Evolutionary conservation across 2,113 vertebrate species (phyloP), one percentile per base, ranked within the genome.

Genomic region (Pseudolaguvia tuberculata): DNA sequence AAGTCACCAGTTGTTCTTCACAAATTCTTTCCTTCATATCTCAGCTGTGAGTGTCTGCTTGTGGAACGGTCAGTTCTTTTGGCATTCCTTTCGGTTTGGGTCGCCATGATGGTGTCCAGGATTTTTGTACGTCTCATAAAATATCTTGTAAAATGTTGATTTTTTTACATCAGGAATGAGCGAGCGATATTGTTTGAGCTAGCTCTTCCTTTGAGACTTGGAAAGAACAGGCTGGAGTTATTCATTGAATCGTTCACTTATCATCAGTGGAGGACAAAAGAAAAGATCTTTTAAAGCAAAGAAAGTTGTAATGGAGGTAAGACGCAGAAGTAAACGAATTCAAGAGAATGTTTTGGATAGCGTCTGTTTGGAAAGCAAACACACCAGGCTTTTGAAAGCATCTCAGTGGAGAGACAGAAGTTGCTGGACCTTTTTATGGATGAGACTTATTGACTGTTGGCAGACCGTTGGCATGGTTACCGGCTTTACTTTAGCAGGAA

Each of bases 1-100:
- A 84, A 87, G 88, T 92, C 88, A 90, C 77, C 77, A 73, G 77
- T 82, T 80, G 76, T 57, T 68, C 58, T 50, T 23, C 56, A 80
- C 83, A 78, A 77, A 76, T 78, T 63, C 63, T 63, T 79, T 63
- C 23, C 72, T 56, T 78, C 78, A 67, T 72, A 70, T 79, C 42
- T 80, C 73, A 65, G 73, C 70, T 78, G 45, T 57, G 53, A n/a
- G 35, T 73, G 48, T 71, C 76, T 70, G 70, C 58, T 70, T 47
- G 52, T 53, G 23, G 35, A 0, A 75, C 57, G 21, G 39, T 70
- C 69, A 75, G 73, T 79, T 58, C 52, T 53, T 76, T 56, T 10
- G 15, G 58, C 78, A 23, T 66, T 47, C 62, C 66, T n/a, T 67
- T 18, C 35, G 11, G 69, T 52, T 67, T 25, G 23, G 21, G 66